Conservation (phyloP, 2,113 vertebrate genomes). For the Callocephalon fimbriatum region DNA sequence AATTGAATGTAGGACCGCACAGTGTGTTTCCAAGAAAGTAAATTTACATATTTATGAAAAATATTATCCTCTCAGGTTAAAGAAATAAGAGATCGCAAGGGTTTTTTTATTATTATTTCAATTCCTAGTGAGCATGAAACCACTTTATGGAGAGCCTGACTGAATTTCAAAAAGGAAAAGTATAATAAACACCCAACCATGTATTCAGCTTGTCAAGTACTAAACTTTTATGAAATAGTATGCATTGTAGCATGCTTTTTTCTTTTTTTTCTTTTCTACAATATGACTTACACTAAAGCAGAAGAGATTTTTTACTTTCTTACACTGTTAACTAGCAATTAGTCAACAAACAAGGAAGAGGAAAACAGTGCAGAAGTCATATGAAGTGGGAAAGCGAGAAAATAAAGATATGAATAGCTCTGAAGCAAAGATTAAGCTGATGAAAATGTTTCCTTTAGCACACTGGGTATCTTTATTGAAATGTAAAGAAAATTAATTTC, state of each 20-base stretch:
- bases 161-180: constrained; percentile 2
- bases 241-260: neutral
- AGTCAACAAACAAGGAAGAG: neutral
- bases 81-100: neutral
- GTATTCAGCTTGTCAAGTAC: neutral
- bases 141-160: neutral
- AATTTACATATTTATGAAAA: constrained; percentile 73
- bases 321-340: neutral
- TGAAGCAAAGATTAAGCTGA: neutral
- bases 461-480: neutral
- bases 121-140: neutral
- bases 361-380: neutral
- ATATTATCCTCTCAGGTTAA: constrained; percentile 24
- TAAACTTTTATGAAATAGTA: neutral
- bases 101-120: neutral
- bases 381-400: neutral
- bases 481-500: neutral
- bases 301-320: neutral
- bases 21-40: constrained; percentile 18
- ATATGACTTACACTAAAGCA: neutral
- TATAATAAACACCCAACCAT: neutral
- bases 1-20: constrained; percentile 20
- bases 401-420: neutral
- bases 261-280: neutral
- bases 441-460: neutral